Conservation (phyloP, 2,797 vertebrate species). For the Takifugu ocellatus region DNA sequence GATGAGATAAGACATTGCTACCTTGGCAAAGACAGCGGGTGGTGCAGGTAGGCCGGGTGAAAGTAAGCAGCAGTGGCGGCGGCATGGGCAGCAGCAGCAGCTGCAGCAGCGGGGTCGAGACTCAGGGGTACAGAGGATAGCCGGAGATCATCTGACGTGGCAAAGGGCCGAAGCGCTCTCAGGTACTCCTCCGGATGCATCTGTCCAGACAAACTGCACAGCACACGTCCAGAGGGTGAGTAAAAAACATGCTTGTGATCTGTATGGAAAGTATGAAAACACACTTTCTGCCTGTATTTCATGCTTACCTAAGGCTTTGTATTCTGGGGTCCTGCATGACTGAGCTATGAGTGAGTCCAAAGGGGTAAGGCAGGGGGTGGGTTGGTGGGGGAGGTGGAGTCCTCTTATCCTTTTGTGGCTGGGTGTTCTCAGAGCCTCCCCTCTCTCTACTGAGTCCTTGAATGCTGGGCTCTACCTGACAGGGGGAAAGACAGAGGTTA, state of each 20-base stretch:
- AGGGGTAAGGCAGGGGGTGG: conserved; percentile 82
- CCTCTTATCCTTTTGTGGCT: conserved; percentile 84
- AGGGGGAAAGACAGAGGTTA: conserved; percentile 24
- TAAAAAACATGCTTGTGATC: not conserved
- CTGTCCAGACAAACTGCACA: conserved; percentile 83
- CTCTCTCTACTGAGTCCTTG: conserved; percentile 79
- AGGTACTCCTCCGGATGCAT: conserved; percentile 92
- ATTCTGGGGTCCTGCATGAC: conserved; percentile 90
- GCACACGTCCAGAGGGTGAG: not conserved
- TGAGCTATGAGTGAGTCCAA: conserved; percentile 81
- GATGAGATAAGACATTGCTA: conserved; percentile 16
- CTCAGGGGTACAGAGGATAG: conserved; percentile 84
- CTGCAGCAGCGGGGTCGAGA: conserved; percentile 76
- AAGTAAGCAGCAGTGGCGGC: conserved; percentile 81
- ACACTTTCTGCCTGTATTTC: too few species aligned
- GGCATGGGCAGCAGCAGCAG: conserved; percentile 60
- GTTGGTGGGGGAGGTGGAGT: conserved; percentile 76
- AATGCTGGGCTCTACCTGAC: conserved; percentile 75
- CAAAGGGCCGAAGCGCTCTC: conserved; percentile 87
- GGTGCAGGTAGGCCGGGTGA: conserved; percentile 81
- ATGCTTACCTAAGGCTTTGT: conserved; percentile 83
- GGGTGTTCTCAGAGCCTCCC: conserved; percentile 76
- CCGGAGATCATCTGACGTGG: conserved; percentile 87
- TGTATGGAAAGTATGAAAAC: too few species aligned
- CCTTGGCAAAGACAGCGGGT: conserved; percentile 78